These are phyloP conservation scores for Patella pellucida DNA, from an alignment of 2,888 invertebrate species.

Conservation along the genomic window DNA sequence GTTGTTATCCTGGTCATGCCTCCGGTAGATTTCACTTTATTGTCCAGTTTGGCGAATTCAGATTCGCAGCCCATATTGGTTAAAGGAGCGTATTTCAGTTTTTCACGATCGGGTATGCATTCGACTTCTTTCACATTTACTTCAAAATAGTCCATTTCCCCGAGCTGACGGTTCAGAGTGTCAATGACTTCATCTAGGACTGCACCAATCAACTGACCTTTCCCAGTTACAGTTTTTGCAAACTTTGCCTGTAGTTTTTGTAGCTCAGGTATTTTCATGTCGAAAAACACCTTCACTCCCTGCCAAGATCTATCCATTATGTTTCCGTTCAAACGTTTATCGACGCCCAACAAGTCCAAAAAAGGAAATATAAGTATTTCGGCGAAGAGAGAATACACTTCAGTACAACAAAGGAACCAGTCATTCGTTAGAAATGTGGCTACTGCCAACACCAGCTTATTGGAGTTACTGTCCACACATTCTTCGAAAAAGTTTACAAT, in stretches of 20 bases:
- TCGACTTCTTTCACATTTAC: neutral
- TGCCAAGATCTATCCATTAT: no score
- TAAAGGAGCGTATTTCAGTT: neutral
- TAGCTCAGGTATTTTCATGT: no score
- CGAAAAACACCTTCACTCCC: no score
- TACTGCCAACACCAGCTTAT: neutral
- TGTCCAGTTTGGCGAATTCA: neutral
- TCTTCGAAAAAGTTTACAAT: neutral
- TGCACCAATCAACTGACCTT: neutral
- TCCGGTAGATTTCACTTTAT: neutral
- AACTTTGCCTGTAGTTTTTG: neutral
- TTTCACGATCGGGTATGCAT: neutral
- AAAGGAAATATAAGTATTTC: neutral
- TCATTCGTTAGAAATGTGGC: neutral
- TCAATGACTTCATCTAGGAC: neutral
- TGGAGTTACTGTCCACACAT: neutral
- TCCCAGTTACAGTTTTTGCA: conserved; percentile 3
- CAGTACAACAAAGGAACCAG: neutral
- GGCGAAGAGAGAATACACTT: neutral
- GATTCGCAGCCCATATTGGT: conserved; percentile 5
- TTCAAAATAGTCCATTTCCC: conserved; percentile 4
- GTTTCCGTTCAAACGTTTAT: neutral
- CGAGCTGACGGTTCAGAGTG: neutral
- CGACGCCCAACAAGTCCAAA: neutral
- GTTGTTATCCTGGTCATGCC: conserved; percentile 1